Conservation (phyloP, 1,140 invertebrate species). For the Eumaeus atala region DNA sequence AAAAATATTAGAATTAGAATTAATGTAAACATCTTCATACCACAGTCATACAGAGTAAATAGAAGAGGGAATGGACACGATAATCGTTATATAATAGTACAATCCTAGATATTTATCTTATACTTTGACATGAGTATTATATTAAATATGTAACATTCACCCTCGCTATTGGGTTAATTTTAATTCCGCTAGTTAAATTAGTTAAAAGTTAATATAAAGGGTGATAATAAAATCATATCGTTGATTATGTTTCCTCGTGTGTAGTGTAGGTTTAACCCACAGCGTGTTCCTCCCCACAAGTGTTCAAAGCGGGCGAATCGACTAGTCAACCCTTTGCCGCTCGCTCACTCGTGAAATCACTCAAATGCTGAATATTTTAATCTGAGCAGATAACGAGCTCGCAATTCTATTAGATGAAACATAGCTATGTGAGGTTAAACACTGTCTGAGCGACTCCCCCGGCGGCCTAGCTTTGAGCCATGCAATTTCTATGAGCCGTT, state of each 20-base stretch:
- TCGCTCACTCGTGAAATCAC: slow-evolving; percentile 73
- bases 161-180: too few relatives aligned
- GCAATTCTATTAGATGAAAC: slow-evolving; percentile 73
- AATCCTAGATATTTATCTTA: too few relatives aligned
- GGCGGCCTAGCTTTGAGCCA: slow-evolving; percentile 26
- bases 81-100: too few relatives aligned
- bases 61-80: too few relatives aligned
- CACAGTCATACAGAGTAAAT: too few relatives aligned
- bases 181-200: too few relatives aligned
- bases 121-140: too few relatives aligned
- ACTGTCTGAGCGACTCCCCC: slow-evolving; percentile 25
- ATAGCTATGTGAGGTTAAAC: slow-evolving; percentile 67
- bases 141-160: too few relatives aligned
- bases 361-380: slow-evolving; percentile 75
- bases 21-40: too few relatives aligned
- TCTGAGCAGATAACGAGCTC: slow-evolving; percentile 73
- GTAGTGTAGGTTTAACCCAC: slow-evolving; percentile 49
- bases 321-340: slow-evolving; percentile 71
- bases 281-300: slow-evolving; percentile 55
- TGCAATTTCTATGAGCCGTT: slow-evolving; percentile 16
- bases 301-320: slow-evolving; percentile 69
- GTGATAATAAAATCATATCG: slow-evolving; percentile 24
- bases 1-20: too few relatives aligned
- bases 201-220: background rate
- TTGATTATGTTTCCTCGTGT: slow-evolving; percentile 45